Conservation (phyloP, 2,113 vertebrate species). For the Neoarius graeffei region DNA sequence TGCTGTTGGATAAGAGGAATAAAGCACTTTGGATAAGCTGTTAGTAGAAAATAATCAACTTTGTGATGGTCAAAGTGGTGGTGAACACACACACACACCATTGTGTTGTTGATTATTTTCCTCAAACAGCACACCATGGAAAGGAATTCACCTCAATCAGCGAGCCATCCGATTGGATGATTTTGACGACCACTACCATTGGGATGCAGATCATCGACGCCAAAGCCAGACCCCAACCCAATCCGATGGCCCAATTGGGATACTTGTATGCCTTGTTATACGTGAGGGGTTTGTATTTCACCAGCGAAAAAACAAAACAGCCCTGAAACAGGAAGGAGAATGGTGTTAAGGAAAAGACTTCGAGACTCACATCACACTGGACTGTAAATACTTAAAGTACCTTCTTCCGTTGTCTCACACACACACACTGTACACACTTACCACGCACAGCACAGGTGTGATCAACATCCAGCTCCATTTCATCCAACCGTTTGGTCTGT, state of each 20-base stretch:
- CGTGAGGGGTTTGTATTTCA: conserved; percentile 93
- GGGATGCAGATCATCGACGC: conserved; percentile 97
- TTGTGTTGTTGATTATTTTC: not conserved
- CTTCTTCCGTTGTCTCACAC: not conserved
- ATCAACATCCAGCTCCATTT: conserved; percentile 97
- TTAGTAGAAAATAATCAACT: not conserved
- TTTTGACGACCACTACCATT: conserved; percentile 89
- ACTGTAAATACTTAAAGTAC: not conserved
- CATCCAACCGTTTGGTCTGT: conserved; percentile 97
- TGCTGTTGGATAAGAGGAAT: not conserved
- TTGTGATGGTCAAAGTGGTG: not conserved
- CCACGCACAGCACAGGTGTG: conserved; percentile 93
- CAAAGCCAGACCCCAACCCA: conserved; percentile 92
- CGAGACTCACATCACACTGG: not conserved
- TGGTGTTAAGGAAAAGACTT: not conserved
- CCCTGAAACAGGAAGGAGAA: conserved; percentile 74
- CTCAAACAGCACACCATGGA: not conserved
- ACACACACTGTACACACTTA: conserved; percentile 64
- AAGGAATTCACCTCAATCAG: conserved; percentile 85
- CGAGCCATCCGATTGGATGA: conserved; percentile 88
- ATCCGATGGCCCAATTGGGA: conserved; percentile 91
- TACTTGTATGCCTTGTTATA: conserved; percentile 96
- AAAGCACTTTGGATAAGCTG: not conserved
- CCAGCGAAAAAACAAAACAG: conserved; percentile 95
- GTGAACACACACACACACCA: not conserved